A percentile compares a stretch with the other conserved stretches of the same genome.
Conservation (phyloP, 2,113 vertebrate species). For the Clarias macrocephalus region DNA sequence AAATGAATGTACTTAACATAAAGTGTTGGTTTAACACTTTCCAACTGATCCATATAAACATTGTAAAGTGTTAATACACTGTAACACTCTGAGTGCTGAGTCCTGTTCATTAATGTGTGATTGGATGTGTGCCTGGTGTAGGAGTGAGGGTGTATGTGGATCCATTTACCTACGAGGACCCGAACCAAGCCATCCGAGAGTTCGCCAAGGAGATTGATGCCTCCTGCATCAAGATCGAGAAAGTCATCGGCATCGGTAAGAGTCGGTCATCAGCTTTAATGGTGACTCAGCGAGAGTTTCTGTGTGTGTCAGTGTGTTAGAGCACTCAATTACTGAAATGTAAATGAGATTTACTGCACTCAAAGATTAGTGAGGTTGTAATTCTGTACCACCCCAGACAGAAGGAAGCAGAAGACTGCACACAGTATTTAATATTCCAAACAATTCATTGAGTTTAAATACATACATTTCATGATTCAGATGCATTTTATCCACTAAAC, state of each 20-base stretch:
- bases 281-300: background rate
- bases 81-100: too few species aligned
- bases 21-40: too few species aligned
- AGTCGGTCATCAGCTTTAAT: constrained; percentile 4
- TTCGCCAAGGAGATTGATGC: constrained; percentile 99
- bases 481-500: background rate
- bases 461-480: background rate
- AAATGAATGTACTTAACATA: background rate
- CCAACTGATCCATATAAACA: too few species aligned
- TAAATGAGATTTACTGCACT: background rate
- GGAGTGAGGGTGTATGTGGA: constrained; percentile 97
- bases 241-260: constrained; percentile 97
- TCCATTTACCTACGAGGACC: constrained; percentile 97
- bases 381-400: background rate
- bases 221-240: constrained; percentile 98
- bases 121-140: constrained; percentile 57
- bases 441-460: background rate
- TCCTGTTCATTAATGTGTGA: constrained; percentile 6
- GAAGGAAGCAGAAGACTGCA: background rate
- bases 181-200: constrained; percentile 96
- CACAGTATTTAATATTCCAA: background rate
- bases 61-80: too few species aligned
- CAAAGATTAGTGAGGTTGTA: background rate
- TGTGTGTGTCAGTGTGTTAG: constrained; percentile 2
- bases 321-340: background rate